These are phyloP conservation scores for Sakesphorus luctuosus DNA, from an alignment of 2,113 vertebrate genomes.

Conservation along the genomic window DNA sequence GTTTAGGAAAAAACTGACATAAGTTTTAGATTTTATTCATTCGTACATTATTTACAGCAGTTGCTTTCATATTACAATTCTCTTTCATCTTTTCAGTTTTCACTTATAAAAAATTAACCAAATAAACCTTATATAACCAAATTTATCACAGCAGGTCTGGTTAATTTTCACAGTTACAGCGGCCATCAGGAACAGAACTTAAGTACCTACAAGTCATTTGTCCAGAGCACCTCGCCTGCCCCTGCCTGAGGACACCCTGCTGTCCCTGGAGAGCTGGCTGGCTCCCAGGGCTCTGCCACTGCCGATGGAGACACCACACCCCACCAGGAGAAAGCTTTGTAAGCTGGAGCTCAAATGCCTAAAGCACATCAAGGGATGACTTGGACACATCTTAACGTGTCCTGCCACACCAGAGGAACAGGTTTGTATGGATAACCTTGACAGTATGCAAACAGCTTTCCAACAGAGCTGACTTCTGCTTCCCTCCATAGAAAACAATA, in stretches of 20 bases:
- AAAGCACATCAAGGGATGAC: background rate
- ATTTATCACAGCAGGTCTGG: slow-evolving; percentile 79
- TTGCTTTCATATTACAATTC: slow-evolving; percentile 88
- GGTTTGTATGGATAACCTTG: background rate
- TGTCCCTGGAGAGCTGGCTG: background rate
- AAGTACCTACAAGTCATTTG: slow-evolving; percentile 76
- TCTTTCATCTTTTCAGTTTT: slow-evolving; percentile 90
- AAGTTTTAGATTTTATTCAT: slow-evolving; percentile 82
- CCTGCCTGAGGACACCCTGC: background rate
- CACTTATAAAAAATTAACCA: slow-evolving; percentile 81
- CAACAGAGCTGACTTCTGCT: background rate
- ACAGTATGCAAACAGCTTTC: background rate
- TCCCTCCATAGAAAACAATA: background rate
- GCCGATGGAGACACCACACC: background rate
- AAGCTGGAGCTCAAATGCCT: background rate
- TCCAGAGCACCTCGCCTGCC: slow-evolving; percentile 38
- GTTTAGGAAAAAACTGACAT: slow-evolving; percentile 62
- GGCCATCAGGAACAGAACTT: slow-evolving; percentile 71
- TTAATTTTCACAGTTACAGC: slow-evolving; percentile 77
- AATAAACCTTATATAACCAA: slow-evolving; percentile 79
- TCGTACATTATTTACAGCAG: slow-evolving; percentile 92
- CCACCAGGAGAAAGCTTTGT: rapidly evolving
- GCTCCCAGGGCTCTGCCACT: background rate
- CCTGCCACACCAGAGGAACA: background rate
- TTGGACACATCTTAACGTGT: rapidly evolving